Evolutionary conservation across 2,888 invertebrate species (phyloP).

Genomic region (Rhagium mordax): DNA sequence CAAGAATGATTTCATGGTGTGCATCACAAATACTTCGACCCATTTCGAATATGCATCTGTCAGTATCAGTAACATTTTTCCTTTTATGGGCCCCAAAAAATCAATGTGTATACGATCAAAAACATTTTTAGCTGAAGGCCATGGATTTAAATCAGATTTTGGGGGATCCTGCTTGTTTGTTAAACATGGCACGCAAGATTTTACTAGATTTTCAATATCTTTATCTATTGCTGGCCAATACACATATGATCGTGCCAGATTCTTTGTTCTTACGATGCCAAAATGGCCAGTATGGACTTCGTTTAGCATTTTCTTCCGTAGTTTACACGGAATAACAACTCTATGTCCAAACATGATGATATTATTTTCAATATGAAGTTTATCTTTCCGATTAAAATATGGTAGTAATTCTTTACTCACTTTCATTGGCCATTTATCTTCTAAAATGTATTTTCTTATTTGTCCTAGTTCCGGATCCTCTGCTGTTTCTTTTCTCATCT

Average conservation of each 20-base stretch:
- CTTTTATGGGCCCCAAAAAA: slow-evolving; percentile 4
- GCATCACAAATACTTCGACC: slow-evolving; percentile 1
- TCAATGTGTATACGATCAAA: slow-evolving; percentile 24
- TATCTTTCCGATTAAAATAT: not conserved
- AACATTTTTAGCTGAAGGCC: not conserved
- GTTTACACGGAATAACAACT: slow-evolving; percentile 38
- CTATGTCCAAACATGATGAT: slow-evolving; percentile 46
- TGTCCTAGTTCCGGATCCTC: no score
- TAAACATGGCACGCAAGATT: slow-evolving; percentile 52
- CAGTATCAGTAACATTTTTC: slow-evolving; percentile 4
- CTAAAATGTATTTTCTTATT: no score
- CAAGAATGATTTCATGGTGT: not conserved
- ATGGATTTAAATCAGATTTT: not conserved
- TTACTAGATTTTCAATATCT: slow-evolving; percentile 55
- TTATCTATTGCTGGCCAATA: slow-evolving; percentile 57
- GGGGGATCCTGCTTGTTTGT: not conserved
- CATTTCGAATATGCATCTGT: slow-evolving; percentile 19
- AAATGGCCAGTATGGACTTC: slow-evolving; percentile 48
- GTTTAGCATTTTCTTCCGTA: slow-evolving; percentile 34
- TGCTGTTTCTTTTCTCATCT: no score
- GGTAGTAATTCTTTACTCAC: no score
- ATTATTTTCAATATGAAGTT: slow-evolving; percentile 33
- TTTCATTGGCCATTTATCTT: no score
- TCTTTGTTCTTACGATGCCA: slow-evolving; percentile 55
- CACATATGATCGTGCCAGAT: slow-evolving; percentile 44